These are phyloP conservation scores for Ophthalmolycus amberensis DNA, from an alignment of 2,113 vertebrate species.

Conservation along the genomic window DNA sequence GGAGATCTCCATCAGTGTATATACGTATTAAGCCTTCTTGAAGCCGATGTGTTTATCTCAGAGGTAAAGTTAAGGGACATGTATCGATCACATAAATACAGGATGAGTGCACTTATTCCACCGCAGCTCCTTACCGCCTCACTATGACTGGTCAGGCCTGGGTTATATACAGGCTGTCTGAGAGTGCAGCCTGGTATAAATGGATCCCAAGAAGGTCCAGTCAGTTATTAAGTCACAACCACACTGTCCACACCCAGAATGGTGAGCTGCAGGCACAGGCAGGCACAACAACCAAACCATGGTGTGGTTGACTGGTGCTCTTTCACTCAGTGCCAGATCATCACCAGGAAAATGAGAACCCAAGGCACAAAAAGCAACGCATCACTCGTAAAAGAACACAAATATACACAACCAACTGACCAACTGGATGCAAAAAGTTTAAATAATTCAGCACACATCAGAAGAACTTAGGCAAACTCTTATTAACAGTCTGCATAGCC, in stretches of 20 bases:
- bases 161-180: slow-evolving; percentile 71
- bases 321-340: slow-evolving; percentile 44
- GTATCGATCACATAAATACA: slow-evolving; percentile 38
- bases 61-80: slow-evolving; percentile 2
- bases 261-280: slow-evolving; percentile 46
- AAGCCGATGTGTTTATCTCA: slow-evolving; percentile 8
- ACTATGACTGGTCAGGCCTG: slow-evolving; percentile 50
- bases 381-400: not conserved
- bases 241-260: slow-evolving; percentile 81
- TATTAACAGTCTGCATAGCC: not conserved
- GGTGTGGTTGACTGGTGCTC: slow-evolving; percentile 45
- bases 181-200: slow-evolving; percentile 69
- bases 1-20: not conserved
- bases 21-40: not conserved
- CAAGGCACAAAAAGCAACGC: not conserved
- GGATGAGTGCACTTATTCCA: slow-evolving; percentile 17
- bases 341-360: slow-evolving; percentile 27
- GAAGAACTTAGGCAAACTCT: not conserved
- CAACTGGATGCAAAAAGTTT: not conserved
- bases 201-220: slow-evolving; percentile 70
- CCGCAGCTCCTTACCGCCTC: slow-evolving; percentile 19
- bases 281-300: slow-evolving; percentile 65
- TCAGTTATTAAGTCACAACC: slow-evolving; percentile 79
- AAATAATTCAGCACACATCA: slow-evolving; percentile 7
- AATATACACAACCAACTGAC: not conserved